Base-by-base conservation (phyloP, 2,797 vertebrate species). In the Sparus aurata region DNA sequence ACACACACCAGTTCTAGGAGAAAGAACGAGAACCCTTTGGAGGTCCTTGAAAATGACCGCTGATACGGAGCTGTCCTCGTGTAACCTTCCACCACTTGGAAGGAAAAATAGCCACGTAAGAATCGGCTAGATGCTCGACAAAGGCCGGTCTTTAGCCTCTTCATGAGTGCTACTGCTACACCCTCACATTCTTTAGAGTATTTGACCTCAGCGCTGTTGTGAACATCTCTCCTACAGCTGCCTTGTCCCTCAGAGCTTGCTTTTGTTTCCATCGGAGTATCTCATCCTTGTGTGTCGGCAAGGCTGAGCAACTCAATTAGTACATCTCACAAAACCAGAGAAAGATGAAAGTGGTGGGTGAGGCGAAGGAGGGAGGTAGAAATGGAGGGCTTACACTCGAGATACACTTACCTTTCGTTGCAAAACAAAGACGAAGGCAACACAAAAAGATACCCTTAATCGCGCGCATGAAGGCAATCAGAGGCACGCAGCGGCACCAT, bases 261-360 rank as follows among this genome's bases (percentile, higher is more conserved):
- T 34, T 76, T 73, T 60, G 45, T 57, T 38, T 50, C 46, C 4
- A 1, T 59, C 70, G 18, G 22, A 0, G 11, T 12, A 3, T 20
- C 61, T 69, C 53, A 27, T 54, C 62, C 8, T 22, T 60, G 50
- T 50, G 57, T 60, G 45, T 79, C 52, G 11, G 67, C 45, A 3
- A 70, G 69, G 72, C 53, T 34, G 18, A 78, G 80, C 59, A 71
- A 34, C 80, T 82, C 55, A 73, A 85, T 89, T 83, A 73, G 43
- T 53, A 20, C 50, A 69, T 69, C 61, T 13, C 59, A 30, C 11
- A 50, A 38, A 77, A 41, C 58, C 23, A 4, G 17, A 49, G 77
- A 27, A 49, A 49, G 80, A 86, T 73, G 73, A 75, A 75, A 69
- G 79, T 34, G 64, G 61, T 16, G 18, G 64, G 27, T 27, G 50